A percentile compares a stretch with the other conserved stretches of the same genome.
Conservation (phyloP, 2,113 vertebrate genomes). For the Phrynocephalus versicolor region DNA sequence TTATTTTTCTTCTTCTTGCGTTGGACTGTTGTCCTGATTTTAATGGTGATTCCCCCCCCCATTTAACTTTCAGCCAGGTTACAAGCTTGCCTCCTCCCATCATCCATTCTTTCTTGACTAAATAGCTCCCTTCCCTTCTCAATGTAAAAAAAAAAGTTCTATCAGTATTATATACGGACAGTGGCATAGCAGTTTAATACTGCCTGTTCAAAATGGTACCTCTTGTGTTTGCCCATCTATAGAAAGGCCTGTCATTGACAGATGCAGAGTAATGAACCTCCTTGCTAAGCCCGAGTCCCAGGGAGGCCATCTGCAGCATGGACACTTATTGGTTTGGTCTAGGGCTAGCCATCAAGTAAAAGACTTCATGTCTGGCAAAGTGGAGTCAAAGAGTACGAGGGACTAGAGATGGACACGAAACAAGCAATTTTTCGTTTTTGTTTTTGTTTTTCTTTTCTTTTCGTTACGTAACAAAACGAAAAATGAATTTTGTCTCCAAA, state of each 20-base stretch:
- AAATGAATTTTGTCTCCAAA: too few species aligned
- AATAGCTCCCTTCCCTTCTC: background rate
- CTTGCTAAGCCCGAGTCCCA: too few species aligned
- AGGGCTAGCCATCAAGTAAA: too few species aligned
- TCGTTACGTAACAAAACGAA: too few species aligned
- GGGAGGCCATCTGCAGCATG: too few species aligned
- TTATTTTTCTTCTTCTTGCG: background rate
- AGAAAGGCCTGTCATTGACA: background rate
- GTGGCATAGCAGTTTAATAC: background rate
- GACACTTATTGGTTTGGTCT: too few species aligned
- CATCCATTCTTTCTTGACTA: background rate
- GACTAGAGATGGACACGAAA: too few species aligned
- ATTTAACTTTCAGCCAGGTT: background rate
- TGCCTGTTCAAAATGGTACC: background rate
- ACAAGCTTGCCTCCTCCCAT: background rate
- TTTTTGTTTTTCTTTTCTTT: too few species aligned
- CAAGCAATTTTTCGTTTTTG: too few species aligned
- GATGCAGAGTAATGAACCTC: background rate
- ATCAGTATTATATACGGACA: background rate
- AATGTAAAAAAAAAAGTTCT: background rate
- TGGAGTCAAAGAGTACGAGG: too few species aligned
- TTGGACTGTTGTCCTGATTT: background rate
- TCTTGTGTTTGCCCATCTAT: background rate
- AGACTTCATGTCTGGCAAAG: too few species aligned
- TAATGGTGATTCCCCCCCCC: background rate